Conservation (phyloP, 1,140 invertebrate species). For the Spodoptera litura region DNA sequence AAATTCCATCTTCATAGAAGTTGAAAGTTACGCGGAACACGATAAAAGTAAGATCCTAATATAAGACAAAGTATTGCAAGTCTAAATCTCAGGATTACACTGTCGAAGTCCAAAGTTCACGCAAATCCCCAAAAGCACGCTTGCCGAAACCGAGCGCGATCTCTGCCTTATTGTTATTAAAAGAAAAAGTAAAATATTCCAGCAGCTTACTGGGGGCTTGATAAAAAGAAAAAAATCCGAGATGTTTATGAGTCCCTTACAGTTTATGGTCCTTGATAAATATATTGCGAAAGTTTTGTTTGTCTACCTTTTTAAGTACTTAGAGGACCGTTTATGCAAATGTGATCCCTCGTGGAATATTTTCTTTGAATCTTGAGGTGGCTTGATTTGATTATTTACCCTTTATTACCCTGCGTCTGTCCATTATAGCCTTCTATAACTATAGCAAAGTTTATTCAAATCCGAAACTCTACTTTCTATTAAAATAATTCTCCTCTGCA, state of each 20-base stretch:
- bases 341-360: no score
- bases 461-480: not conserved
- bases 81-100: conserved; percentile 30
- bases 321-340: no score
- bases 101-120: conserved; percentile 30
- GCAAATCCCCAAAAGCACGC: conserved; percentile 22
- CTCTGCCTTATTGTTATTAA: conserved; percentile 18
- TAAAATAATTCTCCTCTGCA: conserved; percentile 50
- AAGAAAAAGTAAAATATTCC: conserved; percentile 8
- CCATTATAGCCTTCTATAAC: no score
- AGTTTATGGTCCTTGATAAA: not conserved
- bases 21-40: not conserved
- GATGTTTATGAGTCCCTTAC: not conserved
- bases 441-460: no score
- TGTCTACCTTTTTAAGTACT: no score
- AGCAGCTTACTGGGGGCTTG: not conserved
- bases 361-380: not conserved
- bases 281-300: no score
- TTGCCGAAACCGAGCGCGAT: not conserved
- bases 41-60: not conserved
- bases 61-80: conserved; percentile 23
- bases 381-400: not conserved
- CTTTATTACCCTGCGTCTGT: not conserved
- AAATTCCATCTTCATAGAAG: not conserved
- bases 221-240: conserved; percentile 2